These are phyloP conservation scores for Synergus umbraculus DNA, from an alignment of 2,888 invertebrate genomes.

Conservation along the genomic window DNA sequence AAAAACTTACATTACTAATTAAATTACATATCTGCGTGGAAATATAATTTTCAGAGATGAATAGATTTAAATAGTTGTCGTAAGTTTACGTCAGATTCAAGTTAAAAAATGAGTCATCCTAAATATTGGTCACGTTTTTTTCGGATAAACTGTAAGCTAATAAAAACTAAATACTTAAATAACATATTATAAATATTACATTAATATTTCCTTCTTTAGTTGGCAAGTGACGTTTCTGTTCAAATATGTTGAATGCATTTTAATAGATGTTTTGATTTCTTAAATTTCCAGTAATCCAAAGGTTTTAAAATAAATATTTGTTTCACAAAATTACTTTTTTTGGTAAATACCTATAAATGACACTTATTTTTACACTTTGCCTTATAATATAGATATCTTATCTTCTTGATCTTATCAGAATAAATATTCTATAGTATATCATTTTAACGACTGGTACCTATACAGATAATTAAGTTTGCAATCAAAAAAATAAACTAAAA, in stretches of 20 bases:
- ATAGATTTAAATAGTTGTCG: background rate
- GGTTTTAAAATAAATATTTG: background rate
- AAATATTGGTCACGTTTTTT: background rate
- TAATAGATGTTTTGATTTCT: background rate
- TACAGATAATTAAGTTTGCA: background rate
- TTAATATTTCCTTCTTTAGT: too few species aligned
- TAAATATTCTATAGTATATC: background rate
- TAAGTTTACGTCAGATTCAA: background rate
- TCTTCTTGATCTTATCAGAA: conserved; percentile 1
- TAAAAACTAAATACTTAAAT: too few species aligned
- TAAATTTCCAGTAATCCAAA: background rate
- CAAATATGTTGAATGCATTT: background rate
- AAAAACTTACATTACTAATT: background rate
- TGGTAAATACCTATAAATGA: background rate
- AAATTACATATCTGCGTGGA: background rate
- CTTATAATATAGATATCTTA: background rate
- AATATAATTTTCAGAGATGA: background rate
- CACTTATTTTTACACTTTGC: background rate
- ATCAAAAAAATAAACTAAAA: background rate
- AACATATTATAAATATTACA: too few species aligned
- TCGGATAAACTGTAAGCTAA: too few species aligned
- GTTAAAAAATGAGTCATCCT: background rate
- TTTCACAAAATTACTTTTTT: background rate
- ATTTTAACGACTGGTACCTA: background rate
- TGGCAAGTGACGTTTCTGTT: background rate